A percentile compares a stretch with the other conserved stretches of the same genome.
These are phyloP conservation scores for Drosophila dunni DNA, from an alignment of 1,140 invertebrate genomes.

Conservation along the genomic window DNA sequence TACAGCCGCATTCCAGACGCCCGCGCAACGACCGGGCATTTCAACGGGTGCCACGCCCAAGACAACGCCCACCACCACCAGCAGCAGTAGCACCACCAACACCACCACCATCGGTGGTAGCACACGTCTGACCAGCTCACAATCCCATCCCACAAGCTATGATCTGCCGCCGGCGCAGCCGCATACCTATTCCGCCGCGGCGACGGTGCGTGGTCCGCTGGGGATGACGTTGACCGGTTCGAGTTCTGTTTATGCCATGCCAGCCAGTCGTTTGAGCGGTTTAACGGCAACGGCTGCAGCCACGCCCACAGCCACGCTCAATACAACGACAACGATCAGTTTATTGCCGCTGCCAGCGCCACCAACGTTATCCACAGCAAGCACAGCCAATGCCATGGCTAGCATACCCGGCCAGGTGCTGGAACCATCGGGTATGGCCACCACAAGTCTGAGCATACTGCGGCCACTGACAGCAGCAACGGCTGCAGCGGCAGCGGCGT, in stretches of 20 bases:
- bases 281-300: slow-evolving; percentile 20
- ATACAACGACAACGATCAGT: slow-evolving; percentile 71
- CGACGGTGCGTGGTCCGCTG: slow-evolving; percentile 70
- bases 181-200: slow-evolving; percentile 69
- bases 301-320: slow-evolving; percentile 31
- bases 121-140: slow-evolving; percentile 69
- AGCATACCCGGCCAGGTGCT: slow-evolving; percentile 73
- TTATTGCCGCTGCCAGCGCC: slow-evolving; percentile 69
- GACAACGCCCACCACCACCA: slow-evolving; percentile 52
- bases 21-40: slow-evolving; percentile 44
- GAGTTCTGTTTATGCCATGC: slow-evolving; percentile 56
- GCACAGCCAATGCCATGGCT: slow-evolving; percentile 3
- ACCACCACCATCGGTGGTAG: slow-evolving; percentile 14
- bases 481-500: slow-evolving; percentile 34
- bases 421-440: slow-evolving; percentile 47
- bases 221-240: slow-evolving; percentile 74
- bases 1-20: slow-evolving; percentile 19
- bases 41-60: slow-evolving; percentile 72
- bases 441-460: slow-evolving; percentile 74
- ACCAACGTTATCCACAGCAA: slow-evolving; percentile 35
- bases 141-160: slow-evolving; percentile 72
- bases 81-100: slow-evolving; percentile 23
- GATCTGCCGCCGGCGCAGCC: slow-evolving; percentile 74
- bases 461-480: slow-evolving; percentile 42
- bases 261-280: slow-evolving; percentile 31